Evolutionary conservation across 64 coral and sea anemone genomes (phyloP).

Genomic region (Stichodactyla helianthus): DNA sequence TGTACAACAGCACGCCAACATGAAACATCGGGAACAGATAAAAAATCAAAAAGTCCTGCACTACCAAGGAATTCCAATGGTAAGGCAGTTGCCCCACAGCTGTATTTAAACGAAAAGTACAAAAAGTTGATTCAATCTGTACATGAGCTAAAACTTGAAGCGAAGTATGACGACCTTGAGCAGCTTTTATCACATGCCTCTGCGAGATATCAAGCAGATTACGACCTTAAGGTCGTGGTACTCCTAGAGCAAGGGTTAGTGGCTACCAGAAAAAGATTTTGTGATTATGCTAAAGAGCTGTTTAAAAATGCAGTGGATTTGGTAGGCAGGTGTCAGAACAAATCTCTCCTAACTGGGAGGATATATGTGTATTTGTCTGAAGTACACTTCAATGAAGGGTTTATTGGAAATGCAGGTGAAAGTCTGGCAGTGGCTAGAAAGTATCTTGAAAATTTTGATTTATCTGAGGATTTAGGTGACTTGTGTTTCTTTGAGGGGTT

Average conservation of each 20-base stretch:
- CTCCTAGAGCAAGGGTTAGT: slow-evolving; percentile 77
- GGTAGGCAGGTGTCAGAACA: slow-evolving; percentile 71
- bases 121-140: slow-evolving; percentile 46
- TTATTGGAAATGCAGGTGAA: slow-evolving; percentile 83
- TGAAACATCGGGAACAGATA: not conserved
- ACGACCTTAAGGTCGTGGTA: slow-evolving; percentile 55
- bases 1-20: slow-evolving; percentile 18
- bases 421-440: slow-evolving; percentile 86
- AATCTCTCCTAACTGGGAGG: slow-evolving; percentile 67
- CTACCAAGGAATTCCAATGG: not conserved
- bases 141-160: slow-evolving; percentile 42
- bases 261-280: slow-evolving; percentile 54
- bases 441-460: slow-evolving; percentile 60
- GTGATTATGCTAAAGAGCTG: slow-evolving; percentile 66
- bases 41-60: slow-evolving; percentile 26
- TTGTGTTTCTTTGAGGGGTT: slow-evolving; percentile 75
- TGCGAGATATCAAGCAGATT: slow-evolving; percentile 33
- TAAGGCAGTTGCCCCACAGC: not conserved
- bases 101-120: slow-evolving; percentile 66
- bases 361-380: slow-evolving; percentile 83
- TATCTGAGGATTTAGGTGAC: slow-evolving; percentile 85
- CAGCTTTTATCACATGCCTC: slow-evolving; percentile 47
- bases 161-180: slow-evolving; percentile 60
- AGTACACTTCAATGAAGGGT: slow-evolving; percentile 72
- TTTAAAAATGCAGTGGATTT: slow-evolving; percentile 83